These are phyloP conservation scores for Macaca mulatta DNA, from an alignment of 2,113 vertebrate species.

Conservation along the genomic window DNA sequence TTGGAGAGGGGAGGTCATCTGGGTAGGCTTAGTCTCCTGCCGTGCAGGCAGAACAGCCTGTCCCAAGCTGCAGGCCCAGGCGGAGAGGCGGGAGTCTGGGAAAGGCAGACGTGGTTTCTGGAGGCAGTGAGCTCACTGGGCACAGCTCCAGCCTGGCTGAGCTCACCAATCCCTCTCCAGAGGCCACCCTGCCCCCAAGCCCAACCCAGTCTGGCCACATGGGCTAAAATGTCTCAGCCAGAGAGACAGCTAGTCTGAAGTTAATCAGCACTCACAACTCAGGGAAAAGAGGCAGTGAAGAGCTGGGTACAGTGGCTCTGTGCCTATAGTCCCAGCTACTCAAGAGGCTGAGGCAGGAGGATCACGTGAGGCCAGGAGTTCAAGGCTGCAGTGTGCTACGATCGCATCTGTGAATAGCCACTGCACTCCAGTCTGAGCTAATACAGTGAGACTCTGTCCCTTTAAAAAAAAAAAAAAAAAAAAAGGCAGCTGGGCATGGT, in stretches of 20 bases:
- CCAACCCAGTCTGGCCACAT: conserved; percentile 57
- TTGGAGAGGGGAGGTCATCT: neutral
- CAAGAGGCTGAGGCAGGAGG: neutral
- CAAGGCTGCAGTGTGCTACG: neutral
- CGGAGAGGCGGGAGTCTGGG: conserved; percentile 12
- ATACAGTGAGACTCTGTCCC: too few species aligned
- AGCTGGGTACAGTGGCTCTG: neutral
- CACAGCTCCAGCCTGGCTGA: conserved; percentile 53
- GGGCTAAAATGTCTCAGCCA: conserved; percentile 29
- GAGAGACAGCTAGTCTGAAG: conserved; percentile 44
- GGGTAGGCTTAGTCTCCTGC: neutral
- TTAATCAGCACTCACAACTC: conserved; percentile 28
- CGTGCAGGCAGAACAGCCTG: neutral
- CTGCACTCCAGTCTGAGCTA: neutral
- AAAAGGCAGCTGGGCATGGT: neutral
- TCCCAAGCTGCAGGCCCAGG: conserved; percentile 42
- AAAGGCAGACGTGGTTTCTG: conserved; percentile 53
- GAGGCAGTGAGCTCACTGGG: conserved; percentile 67
- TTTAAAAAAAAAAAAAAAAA: neutral
- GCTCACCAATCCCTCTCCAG: conserved; percentile 69
- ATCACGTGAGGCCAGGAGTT: neutral
- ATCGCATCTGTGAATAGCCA: neutral
- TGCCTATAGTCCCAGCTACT: neutral
- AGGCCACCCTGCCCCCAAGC: conserved; percentile 57
- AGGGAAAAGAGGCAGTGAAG: neutral